Percentiles rank a stretch among this genome's conserved stretches.
Conservation (phyloP, 2,797 vertebrate genomes). For the Melopsittacus undulatus region DNA sequence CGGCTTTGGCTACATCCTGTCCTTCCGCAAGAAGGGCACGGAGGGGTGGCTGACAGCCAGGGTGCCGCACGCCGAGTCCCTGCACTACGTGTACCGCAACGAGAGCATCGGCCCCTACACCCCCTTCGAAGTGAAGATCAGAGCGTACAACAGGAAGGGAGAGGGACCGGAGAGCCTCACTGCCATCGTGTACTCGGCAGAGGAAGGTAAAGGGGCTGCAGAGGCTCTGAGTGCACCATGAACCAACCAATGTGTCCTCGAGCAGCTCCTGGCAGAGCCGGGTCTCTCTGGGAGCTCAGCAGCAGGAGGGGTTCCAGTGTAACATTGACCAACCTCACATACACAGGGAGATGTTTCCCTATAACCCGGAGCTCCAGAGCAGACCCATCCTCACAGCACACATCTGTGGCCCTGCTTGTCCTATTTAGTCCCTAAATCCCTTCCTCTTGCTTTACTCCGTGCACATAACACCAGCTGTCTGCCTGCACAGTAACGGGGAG, state of each 20-base stretch:
- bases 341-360: neutral
- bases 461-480: neutral
- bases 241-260: neutral
- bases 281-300: neutral
- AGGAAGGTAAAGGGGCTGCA: constrained; percentile 84
- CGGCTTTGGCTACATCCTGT: constrained; percentile 91
- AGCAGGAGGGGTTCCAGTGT: neutral
- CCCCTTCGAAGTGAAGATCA: constrained; percentile 94
- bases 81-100: constrained; percentile 90
- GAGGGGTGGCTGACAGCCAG: constrained; percentile 79
- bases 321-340: neutral
- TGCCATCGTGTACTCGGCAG: constrained; percentile 88
- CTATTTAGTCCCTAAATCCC: constrained; percentile 6
- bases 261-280: neutral
- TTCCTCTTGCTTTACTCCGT: neutral
- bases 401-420: neutral
- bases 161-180: constrained; percentile 94
- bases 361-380: neutral
- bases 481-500: fast-evolving
- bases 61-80: constrained; percentile 85
- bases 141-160: constrained; percentile 89
- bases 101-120: constrained; percentile 87
- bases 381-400: neutral
- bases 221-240: fast-evolving
- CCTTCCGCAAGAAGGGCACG: constrained; percentile 83